Evolutionary conservation across 23 tunicate genomes (phyloP), one percentile per base, ranked within the genome.

Genomic region (Halocynthia aurantium): DNA sequence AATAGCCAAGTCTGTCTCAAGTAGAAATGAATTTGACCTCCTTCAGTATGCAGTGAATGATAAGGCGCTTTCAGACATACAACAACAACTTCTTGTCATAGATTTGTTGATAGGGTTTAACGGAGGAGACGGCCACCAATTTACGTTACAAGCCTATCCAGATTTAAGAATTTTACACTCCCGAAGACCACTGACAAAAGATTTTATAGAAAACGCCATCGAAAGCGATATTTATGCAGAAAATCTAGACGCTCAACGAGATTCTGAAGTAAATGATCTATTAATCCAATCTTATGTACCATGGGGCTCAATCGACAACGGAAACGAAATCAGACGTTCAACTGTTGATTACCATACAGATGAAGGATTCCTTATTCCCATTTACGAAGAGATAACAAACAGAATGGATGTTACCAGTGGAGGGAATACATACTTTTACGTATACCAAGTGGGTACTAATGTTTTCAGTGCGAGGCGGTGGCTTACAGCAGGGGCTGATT

Each of bases 321-420:
- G 62, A 53, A 56, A 55, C 20, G 78, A 74, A 52, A 74, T 74
- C 13, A 52, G 64, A 15, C n/a, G 78, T 11, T 1, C 69, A 53
- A 64, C 40, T 74, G 78, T 74, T 15, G 17, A 54, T 53, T 74
- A 74, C 6, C 78, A 74, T 13, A 74, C 78, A 10, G 78, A 74
- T 11, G 64, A 22, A 13, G 78, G 64, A 54, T 74, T 74, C 57
- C n/a, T 54, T 53, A 53, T 51, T 18, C 60, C 78, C 5, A 53
- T 74, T 20, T 74, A 74, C 31, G 78, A 74, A 8, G 78, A 51
- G 31, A 54, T 74, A 22, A 13, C 12, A 8, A 17, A 40, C 22
- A 53, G 78, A 64, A 52, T 74, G 17, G 22, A 8, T 53, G 22
- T 51, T n/a, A 12, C 62, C 40, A 54, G 6, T 18, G 72, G 21